Evolutionary conservation across 2,113 vertebrate genomes (phyloP), one percentile per base, ranked within the genome.

Genomic region (Oreochromis niloticus): DNA sequence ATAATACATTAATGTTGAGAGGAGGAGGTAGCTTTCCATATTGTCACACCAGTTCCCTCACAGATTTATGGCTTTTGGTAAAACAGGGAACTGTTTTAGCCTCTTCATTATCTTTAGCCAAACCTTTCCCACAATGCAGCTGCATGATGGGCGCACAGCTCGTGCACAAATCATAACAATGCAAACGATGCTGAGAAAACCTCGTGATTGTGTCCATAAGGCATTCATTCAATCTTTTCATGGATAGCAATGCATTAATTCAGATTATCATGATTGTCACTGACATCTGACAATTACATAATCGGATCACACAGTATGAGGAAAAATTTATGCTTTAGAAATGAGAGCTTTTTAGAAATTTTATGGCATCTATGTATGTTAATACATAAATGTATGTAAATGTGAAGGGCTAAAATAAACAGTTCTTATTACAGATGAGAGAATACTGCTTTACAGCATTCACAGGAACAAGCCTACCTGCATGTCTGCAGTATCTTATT

Each of bases 1-100:
- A 61, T 9, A 48, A 39, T 22, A 75, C 84, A 83, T 86, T 59
- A 39, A 83, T 6, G 86, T 52, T 50, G 48, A 68, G 79, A 87
- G 55, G 61, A 57, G 43, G 81, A 86, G 78, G 80, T 66, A 22
- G n/a, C 80, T 83, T 83, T 86, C 19, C 73, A 85, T 63, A 84
- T 81, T 89, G 56, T 80, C 52, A 84, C 48, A 59, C 63, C 66
- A 73, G 80, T n/a, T 59, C 71, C 41, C 75, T 81, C 59, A 88
- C 55, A 84, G 48, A 81, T 50, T 80, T 71, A 93, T 94, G 92
- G 93, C 92, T 94, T 94, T 81, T 91, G 52, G 46, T 87, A 30
- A 85, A 86, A 89, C 78, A 61, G 85, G 24, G 84, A 46, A 68
- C 54, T 3, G 39, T 88, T 81, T 78, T 5, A 39, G 36, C 36